Percentiles rank a stretch among this genome's conserved stretches.
Evolutionary conservation across 2,113 vertebrate species (phyloP).

Genomic region (Strigops habroptila): DNA sequence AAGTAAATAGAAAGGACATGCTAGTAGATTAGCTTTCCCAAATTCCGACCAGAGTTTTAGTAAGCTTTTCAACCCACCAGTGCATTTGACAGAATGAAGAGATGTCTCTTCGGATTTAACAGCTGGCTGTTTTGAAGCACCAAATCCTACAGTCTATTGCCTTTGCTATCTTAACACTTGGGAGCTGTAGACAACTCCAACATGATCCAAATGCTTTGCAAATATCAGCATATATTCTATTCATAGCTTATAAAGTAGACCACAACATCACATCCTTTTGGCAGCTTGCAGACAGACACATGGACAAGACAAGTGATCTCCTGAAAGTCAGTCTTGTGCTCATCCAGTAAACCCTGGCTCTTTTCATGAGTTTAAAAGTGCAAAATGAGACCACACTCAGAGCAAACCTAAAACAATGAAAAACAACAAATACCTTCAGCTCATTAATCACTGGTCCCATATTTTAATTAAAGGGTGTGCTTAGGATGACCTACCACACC

Average conservation of each 20-base stretch:
- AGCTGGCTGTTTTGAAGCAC: neutral
- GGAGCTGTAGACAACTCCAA: neutral
- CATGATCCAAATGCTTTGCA: neutral
- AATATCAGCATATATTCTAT: neutral
- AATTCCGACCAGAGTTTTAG: constrained; percentile 65
- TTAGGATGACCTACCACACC: neutral
- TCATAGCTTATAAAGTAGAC: neutral
- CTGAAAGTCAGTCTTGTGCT: neutral
- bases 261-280: neutral
- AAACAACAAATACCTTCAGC: neutral
- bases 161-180: neutral
- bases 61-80: constrained; percentile 57
- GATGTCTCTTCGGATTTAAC: neutral
- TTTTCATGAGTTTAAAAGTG: neutral
- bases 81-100: neutral
- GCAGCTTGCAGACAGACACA: neutral
- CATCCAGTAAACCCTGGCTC: neutral
- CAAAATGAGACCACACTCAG: neutral
- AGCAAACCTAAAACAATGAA: neutral
- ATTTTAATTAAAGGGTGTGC: neutral
- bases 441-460: neutral
- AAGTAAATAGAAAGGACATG: constrained; percentile 1
- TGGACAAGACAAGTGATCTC: neutral
- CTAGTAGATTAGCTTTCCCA: constrained; percentile 24
- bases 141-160: neutral